phyloP scores from a whole-genome alignment of 2,888 invertebrate species.

The Lypha dubia region DNA sequence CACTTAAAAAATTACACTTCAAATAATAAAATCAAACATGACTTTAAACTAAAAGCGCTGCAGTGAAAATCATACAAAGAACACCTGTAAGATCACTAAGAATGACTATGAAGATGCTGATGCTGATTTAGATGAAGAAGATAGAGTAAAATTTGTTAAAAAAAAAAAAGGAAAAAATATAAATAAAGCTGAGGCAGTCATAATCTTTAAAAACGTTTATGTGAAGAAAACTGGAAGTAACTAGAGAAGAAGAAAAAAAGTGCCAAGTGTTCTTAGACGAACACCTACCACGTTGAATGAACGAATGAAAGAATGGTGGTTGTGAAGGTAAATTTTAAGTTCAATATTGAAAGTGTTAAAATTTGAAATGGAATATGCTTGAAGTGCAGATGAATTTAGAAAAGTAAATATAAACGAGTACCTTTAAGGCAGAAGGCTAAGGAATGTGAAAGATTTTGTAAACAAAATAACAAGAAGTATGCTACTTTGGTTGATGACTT shows the following conservation, averaged over 20 bases:
- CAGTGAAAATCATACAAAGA: conserved; percentile 22
- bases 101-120: conserved; percentile 21
- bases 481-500: conserved; percentile 15
- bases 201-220: conserved; percentile 26
- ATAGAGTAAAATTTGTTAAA: conserved; percentile 8
- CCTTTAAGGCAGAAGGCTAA: not conserved
- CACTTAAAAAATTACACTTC: conserved; percentile 64
- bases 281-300: conserved; percentile 61
- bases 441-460: conserved; percentile 6
- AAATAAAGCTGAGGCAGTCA: not conserved
- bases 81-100: conserved; percentile 49
- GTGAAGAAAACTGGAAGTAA: conserved; percentile 38
- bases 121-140: conserved; percentile 10
- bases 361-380: conserved; percentile 20
- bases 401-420: conserved; percentile 2
- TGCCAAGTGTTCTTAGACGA: conserved; percentile 41
- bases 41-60: conserved; percentile 28
- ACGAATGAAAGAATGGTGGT: conserved; percentile 18
- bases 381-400: not conserved
- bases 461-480: conserved; percentile 19
- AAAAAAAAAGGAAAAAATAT: conserved; percentile 4
- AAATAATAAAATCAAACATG: conserved; percentile 64
- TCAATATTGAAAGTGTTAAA: conserved; percentile 52
- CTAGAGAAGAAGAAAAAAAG: conserved; percentile 7
- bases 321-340: conserved; percentile 25